Conservation (phyloP, 2,113 vertebrate species). For the Nesospiza acunhae region DNA sequence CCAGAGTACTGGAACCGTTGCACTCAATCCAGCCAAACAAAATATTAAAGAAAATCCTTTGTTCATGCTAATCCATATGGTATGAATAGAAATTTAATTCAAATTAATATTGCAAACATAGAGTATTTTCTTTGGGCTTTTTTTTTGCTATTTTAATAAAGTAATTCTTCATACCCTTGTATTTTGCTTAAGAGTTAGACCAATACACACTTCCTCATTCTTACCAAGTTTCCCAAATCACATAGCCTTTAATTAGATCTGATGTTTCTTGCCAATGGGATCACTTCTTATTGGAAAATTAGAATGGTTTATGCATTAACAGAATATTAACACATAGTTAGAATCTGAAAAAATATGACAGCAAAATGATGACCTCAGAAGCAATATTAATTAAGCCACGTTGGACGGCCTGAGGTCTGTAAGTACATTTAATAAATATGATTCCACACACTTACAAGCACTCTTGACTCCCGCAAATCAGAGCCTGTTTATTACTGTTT, state of each 20-base stretch:
- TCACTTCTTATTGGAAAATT: background rate
- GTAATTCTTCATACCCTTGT: background rate
- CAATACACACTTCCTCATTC: background rate
- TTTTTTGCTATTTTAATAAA: background rate
- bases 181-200: background rate
- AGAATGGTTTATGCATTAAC: background rate
- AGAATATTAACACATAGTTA: background rate
- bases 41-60: slow-evolving; percentile 12
- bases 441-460: background rate
- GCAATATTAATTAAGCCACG: background rate
- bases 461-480: background rate
- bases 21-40: background rate
- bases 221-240: background rate
- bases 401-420: background rate
- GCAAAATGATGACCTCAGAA: background rate
- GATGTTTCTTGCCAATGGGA: background rate
- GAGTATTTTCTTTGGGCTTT: background rate
- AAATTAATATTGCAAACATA: background rate
- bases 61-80: background rate
- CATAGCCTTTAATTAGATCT: background rate
- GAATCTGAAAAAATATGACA: background rate
- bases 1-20: background rate
- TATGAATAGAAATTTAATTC: background rate
- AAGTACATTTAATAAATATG: slow-evolving; percentile 14
- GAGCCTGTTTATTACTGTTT: background rate